Base-by-base conservation (phyloP, 2,888 invertebrate species). In the Micropterix aruncella region DNA sequence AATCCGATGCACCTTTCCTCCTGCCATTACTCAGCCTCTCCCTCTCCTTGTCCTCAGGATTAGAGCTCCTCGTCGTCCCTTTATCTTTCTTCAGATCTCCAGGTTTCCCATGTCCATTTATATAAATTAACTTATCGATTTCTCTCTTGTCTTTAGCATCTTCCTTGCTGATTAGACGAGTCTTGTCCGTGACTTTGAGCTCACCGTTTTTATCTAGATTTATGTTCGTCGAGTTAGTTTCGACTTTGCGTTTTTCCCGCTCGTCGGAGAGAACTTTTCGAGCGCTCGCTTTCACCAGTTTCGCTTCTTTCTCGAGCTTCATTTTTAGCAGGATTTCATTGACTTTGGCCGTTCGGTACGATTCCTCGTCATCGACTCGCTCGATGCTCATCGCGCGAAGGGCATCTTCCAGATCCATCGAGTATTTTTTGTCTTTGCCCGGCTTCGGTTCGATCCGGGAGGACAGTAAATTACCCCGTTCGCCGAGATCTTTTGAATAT, bases 401-500 rank as follows among this genome's bases (percentile, higher is more conserved):
- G 1, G 70, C 72, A 43, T 75, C 75, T 52, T 78, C 78, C 41
- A 77, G 52, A 50, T 74, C 74, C 2, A 74, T 60, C 0, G 70
- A 66, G 19, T 68, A 66, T 52, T 70, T 72, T 0, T 56, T 53
- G 50, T 69, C 64, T 17, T 63, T 54, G 27, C 73, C 72, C 15
- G 65, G 65, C 49, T 65, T 59, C 52, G 67, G 56, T 46, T 70
- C 72, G 2, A 68, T 51, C 1, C 70, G 66, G 1, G 71, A 67
- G 4, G 73, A 73, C 37, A 78, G 52, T 45, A 82, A 69, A 52
- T 86, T 77, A 45, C 79, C 82, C 40, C 82, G 60, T 52, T 79
- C 79, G 1, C 77, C 77, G 4, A 79, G 57, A 52, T 83, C 83
- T 18, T 68, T 70, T 1, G 70, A 68, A 52, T 84, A 83, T 1